Conservation (phyloP, 2,113 vertebrate species). For the Etheostoma cragini region DNA sequence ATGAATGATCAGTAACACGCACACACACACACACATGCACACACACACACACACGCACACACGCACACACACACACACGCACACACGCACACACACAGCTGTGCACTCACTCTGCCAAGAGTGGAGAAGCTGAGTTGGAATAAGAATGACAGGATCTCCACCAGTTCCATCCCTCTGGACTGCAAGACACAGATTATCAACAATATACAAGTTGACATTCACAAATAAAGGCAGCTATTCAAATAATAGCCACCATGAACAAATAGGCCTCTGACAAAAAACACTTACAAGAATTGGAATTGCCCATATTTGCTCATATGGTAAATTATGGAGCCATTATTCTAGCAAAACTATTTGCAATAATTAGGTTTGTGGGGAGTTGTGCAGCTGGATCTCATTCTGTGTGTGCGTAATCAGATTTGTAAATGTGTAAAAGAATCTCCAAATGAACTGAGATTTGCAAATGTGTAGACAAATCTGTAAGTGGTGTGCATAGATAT, state of each 20-base stretch:
- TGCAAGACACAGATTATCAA: conserved; percentile 58
- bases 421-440: too few species aligned
- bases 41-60: too few species aligned
- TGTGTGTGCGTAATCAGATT: too few species aligned
- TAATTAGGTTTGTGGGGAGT: too few species aligned
- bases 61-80: too few species aligned
- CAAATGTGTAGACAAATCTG: too few species aligned
- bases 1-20: background rate
- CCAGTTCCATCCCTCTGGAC: conserved; percentile 93
- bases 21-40: too few species aligned
- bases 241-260: background rate
- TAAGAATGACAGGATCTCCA: conserved; percentile 94
- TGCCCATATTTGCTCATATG: background rate
- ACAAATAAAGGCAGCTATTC: background rate
- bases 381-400: too few species aligned
- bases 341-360: too few species aligned
- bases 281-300: background rate
- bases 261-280: too few species aligned
- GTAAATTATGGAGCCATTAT: background rate
- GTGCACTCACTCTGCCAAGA: conserved; percentile 88
- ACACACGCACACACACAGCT: background rate
- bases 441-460: too few species aligned
- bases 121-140: conserved; percentile 96
- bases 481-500: too few species aligned
- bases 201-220: background rate